A percentile compares a stretch with the other conserved stretches of the same genome.
phyloP scores from a whole-genome alignment of 1,140 invertebrate species.

The Lethrus apterus region DNA sequence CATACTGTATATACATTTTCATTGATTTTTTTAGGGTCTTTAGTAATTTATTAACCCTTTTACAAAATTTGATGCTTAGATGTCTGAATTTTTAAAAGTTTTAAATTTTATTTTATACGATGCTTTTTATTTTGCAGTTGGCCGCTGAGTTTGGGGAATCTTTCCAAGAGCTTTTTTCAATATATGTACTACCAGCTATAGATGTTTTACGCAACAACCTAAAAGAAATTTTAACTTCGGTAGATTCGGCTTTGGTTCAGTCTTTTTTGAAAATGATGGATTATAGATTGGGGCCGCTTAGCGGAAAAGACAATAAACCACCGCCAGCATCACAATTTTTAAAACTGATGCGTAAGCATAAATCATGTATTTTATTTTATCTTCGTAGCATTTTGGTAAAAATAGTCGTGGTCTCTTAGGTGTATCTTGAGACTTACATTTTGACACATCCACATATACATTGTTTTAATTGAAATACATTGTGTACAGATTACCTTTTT shows the following conservation, averaged over 20 bases:
- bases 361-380: slow-evolving; percentile 9
- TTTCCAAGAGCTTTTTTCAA: slow-evolving; percentile 46
- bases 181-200: slow-evolving; percentile 51
- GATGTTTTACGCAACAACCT: slow-evolving; percentile 43
- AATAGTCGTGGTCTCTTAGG: too few relatives aligned
- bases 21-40: too few relatives aligned
- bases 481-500: too few relatives aligned
- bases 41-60: neutral
- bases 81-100: neutral
- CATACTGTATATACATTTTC: too few relatives aligned
- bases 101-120: neutral
- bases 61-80: neutral
- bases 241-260: slow-evolving; percentile 50
- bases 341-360: slow-evolving; percentile 46
- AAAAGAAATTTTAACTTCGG: slow-evolving; percentile 50
- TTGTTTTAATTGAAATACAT: too few relatives aligned
- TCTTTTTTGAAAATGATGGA: slow-evolving; percentile 54
- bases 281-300: slow-evolving; percentile 47
- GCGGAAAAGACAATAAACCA: slow-evolving; percentile 48
- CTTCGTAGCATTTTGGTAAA: slow-evolving; percentile 45
- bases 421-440: too few relatives aligned
- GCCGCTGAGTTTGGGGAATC: slow-evolving; percentile 26
- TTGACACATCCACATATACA: too few relatives aligned
- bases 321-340: slow-evolving; percentile 44
- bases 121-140: slow-evolving; percentile 26